These are phyloP conservation scores for Molossus alvarezi DNA, from an alignment of 2,797 vertebrate genomes.

Conservation along the genomic window DNA sequence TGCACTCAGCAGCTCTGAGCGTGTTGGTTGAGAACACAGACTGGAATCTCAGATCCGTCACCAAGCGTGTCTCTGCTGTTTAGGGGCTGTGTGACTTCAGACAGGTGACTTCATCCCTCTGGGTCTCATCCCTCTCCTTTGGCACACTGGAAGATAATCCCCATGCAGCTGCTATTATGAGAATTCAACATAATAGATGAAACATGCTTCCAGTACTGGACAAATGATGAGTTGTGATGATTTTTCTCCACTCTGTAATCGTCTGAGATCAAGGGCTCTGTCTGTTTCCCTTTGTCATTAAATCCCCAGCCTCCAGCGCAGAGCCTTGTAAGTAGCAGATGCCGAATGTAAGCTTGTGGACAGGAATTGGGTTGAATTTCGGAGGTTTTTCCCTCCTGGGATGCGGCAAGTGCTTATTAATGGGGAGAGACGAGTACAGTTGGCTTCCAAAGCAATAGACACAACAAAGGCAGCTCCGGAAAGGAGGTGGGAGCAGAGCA, in stretches of 20 bases:
- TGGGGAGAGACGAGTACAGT: not conserved
- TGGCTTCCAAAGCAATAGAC: not conserved
- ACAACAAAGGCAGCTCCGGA: not conserved
- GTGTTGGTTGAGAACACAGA: not conserved
- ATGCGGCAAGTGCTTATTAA: not conserved
- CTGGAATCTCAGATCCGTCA: not conserved
- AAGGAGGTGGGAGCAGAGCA: not conserved
- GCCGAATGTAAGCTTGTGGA: not conserved
- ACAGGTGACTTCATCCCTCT: not conserved
- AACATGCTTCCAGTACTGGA: not conserved
- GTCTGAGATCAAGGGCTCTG: not conserved
- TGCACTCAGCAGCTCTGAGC: not conserved
- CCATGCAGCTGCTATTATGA: not conserved
- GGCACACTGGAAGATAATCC: not conserved
- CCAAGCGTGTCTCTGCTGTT: not conserved
- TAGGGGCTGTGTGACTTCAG: not conserved
- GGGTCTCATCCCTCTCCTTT: not conserved
- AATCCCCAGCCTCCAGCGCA: not conserved
- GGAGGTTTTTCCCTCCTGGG: slow-evolving; percentile 8
- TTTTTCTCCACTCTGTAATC: not conserved
- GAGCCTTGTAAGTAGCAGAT: not conserved
- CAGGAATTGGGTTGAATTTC: slow-evolving; percentile 27
- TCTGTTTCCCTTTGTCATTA: not conserved
- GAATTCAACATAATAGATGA: not conserved
- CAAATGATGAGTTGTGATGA: not conserved